These are phyloP conservation scores for Gadus macrocephalus DNA, from an alignment of 2,113 vertebrate genomes.

Conservation along the genomic window DNA sequence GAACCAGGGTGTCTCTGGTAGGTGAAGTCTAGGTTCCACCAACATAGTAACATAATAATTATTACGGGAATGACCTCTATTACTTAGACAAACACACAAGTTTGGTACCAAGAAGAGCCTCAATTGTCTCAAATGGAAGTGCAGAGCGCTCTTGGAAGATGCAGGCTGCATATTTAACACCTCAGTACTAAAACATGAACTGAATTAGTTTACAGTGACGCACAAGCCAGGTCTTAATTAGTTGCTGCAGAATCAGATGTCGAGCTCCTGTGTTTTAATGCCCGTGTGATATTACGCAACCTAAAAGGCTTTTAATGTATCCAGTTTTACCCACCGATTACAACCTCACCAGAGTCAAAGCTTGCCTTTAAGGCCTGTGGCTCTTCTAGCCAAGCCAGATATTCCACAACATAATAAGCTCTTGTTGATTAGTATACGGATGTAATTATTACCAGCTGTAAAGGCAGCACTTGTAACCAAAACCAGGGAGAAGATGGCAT, in stretches of 20 bases:
- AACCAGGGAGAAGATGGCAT: slow-evolving; percentile 12
- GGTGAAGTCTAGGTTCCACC: too few species aligned
- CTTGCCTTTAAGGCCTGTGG: slow-evolving; percentile 11
- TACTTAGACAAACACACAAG: too few species aligned
- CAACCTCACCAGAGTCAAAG: slow-evolving; percentile 24
- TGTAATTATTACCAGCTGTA: slow-evolving; percentile 35
- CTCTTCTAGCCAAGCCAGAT: slow-evolving; percentile 31
- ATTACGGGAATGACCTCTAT: too few species aligned
- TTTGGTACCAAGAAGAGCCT: too few species aligned
- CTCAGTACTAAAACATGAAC: slow-evolving; percentile 9
- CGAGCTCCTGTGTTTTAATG: slow-evolving; percentile 11
- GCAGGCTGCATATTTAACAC: slow-evolving; percentile 9
- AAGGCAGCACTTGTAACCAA: not conserved
- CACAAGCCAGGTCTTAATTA: not conserved
- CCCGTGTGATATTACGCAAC: slow-evolving; percentile 5
- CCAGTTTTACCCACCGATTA: slow-evolving; percentile 6
- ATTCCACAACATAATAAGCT: slow-evolving; percentile 32
- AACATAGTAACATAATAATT: too few species aligned
- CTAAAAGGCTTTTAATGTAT: slow-evolving; percentile 7
- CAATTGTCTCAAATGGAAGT: too few species aligned
- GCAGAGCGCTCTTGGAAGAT: not conserved
- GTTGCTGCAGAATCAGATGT: too few species aligned
- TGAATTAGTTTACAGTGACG: not conserved
- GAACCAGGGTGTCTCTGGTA: too few species aligned
- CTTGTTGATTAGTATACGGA: slow-evolving; percentile 44